Evolutionary conservation across 1,140 invertebrate genomes (phyloP), one percentile per base, ranked within the genome.

Genomic region (Bombus huntii): DNA sequence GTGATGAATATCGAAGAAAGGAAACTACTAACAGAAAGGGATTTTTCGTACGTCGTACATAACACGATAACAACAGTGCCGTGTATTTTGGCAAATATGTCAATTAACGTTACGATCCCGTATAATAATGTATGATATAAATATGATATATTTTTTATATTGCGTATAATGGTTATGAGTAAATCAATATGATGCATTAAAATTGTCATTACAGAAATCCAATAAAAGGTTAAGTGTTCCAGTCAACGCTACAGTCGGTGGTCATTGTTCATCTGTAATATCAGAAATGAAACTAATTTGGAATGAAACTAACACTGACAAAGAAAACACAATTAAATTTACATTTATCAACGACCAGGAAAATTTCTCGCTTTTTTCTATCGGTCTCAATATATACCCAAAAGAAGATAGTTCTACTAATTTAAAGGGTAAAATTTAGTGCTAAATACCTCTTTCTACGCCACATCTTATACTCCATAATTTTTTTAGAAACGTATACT

Each of bases 11-110:
- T 28, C 3, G 3, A 31, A 0, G 0, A 47, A 0, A 65, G 8
- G 5, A 31, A 47, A 44, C 1, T 1, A 44, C 1, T 1, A 9
- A 9, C 37, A 1, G 0, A 1, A 3, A 3, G 10, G 0, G 10
- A 72, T 15, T 83, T 62, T 9, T 1, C 0, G 3, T 77, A 83
- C 31, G 22, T 9, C 0, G 1, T 74, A 5, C 8, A 18, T 0
- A 2, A 6, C 3, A 2, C 9, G 22, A 53, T 15, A 3, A 73
- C 34, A 0, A 62, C 65, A 53, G 1, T 22, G 8, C 77, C 86
- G 13, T 93, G 92, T 39, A 89, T 85, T 5, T 73, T 91, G 8
- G 68, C 86, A 1, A 89, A 87, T 3, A 91, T 92, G 87, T 8
- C 18, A 5, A 87, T 93, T 3, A 78, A 3, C 3, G 13, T 93